These are phyloP conservation scores for Chloroceryle amazona DNA, from an alignment of 2,797 vertebrate genomes.

Conservation along the genomic window DNA sequence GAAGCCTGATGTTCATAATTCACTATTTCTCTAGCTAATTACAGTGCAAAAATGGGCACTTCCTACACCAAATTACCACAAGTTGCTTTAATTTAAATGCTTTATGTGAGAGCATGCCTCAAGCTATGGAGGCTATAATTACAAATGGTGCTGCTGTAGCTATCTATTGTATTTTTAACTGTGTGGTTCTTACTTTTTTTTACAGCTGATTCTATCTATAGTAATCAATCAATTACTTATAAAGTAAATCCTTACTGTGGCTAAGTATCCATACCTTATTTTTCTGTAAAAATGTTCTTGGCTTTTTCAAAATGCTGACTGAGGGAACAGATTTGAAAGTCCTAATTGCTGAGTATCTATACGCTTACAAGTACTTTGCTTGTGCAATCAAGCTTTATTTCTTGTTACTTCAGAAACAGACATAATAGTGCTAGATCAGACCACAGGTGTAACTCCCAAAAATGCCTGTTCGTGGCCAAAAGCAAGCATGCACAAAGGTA, in stretches of 20 bases:
- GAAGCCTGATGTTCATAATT: background rate
- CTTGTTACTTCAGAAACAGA: background rate
- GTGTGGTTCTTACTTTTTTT: background rate
- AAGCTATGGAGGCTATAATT: background rate
- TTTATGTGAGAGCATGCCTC: background rate
- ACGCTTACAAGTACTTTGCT: background rate
- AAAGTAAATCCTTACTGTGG: background rate
- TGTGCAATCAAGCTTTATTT: background rate
- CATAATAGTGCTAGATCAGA: background rate
- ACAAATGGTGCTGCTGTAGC: background rate
- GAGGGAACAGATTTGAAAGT: background rate
- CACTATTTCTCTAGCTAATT: background rate
- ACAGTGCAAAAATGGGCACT: background rate
- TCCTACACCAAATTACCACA: background rate
- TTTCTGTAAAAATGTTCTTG: background rate
- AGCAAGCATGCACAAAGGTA: background rate
- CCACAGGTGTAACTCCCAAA: background rate
- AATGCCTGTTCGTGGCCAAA: background rate
- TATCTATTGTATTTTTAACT: background rate
- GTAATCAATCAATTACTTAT: background rate
- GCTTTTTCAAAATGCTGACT: background rate
- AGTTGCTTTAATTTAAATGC: background rate
- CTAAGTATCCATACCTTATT: background rate
- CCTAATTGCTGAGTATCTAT: background rate
- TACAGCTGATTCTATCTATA: background rate